Percentiles rank a stretch among this genome's conserved stretches.
These are phyloP conservation scores for Elysia crispata DNA, from an alignment of 2,888 invertebrate species.

Conservation along the genomic window DNA sequence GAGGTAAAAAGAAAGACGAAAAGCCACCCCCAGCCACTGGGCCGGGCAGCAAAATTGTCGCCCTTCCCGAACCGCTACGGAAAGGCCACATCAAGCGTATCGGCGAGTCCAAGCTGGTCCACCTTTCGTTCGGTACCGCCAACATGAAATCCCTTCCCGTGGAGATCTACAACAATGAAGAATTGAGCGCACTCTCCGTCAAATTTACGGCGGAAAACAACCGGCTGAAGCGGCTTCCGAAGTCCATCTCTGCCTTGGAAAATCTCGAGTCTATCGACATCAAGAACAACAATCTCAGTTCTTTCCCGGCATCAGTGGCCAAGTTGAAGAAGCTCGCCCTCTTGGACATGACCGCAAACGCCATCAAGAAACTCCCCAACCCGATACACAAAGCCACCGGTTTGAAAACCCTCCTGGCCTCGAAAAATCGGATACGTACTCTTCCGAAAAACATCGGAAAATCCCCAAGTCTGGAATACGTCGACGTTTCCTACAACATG, in stretches of 20 bases:
- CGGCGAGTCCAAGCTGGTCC: constrained; percentile 62
- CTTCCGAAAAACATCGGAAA: constrained; percentile 74
- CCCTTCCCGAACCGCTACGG: constrained; percentile 72
- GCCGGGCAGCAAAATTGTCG: constrained; percentile 75
- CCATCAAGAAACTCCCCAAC: constrained; percentile 70
- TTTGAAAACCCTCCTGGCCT: constrained; percentile 63
- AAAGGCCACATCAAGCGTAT: constrained; percentile 68
- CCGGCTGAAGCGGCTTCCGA: constrained; percentile 72
- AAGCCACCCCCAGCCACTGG: constrained; percentile 76
- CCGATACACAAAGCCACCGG: constrained; percentile 73
- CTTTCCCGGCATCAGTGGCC: constrained; percentile 69
- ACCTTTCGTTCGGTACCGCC: constrained; percentile 66
- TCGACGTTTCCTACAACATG: constrained; percentile 74
- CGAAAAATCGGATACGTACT: constrained; percentile 70
- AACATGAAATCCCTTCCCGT: constrained; percentile 72
- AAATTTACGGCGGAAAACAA: constrained; percentile 74
- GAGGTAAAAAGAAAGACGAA: constrained; percentile 73
- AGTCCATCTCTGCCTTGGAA: constrained; percentile 65
- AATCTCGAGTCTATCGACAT: constrained; percentile 69
- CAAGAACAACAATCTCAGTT: constrained; percentile 68
- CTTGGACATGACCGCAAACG: constrained; percentile 72
- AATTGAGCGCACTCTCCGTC: constrained; percentile 67
- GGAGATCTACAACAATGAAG: constrained; percentile 75
- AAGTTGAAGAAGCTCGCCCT: constrained; percentile 64
- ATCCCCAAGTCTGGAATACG: constrained; percentile 63